Evolutionary conservation across 2,888 invertebrate genomes (phyloP).

Genomic region (Synergus umbraculus): DNA sequence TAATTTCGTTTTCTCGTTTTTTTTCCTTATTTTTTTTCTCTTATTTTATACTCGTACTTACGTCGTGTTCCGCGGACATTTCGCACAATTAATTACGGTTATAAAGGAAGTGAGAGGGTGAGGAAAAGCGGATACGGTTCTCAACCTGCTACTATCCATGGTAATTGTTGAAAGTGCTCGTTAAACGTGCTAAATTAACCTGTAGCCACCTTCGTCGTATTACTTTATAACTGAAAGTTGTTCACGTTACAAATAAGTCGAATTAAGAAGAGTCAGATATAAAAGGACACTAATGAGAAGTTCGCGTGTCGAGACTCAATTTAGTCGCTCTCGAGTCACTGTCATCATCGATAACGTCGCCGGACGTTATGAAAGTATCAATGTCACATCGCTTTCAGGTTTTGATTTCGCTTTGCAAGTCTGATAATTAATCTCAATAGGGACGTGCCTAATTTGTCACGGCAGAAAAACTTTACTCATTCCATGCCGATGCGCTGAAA

Average conservation of each 20-base stretch:
- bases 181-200: constrained; percentile 39
- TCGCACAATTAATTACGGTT: constrained; percentile 26
- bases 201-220: constrained; percentile 9
- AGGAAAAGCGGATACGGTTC: constrained; percentile 31
- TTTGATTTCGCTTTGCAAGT: constrained; percentile 32
- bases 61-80: constrained; percentile 29
- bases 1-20: background rate
- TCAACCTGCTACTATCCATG: constrained; percentile 19
- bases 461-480: constrained; percentile 29
- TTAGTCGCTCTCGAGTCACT: constrained; percentile 27
- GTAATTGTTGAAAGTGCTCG: constrained; percentile 28
- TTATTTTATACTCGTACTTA: constrained; percentile 7
- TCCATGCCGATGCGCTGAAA: constrained; percentile 8
- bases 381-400: constrained; percentile 25
- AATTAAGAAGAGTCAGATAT: background rate
- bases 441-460: constrained; percentile 28
- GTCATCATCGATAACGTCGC: constrained; percentile 3
- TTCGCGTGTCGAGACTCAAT: constrained; percentile 24
- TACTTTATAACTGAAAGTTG: constrained; percentile 19
- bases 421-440: constrained; percentile 29
- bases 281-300: constrained; percentile 18
- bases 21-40: background rate
- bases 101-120: constrained; percentile 17
- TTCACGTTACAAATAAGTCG: constrained; percentile 2
- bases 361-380: constrained; percentile 27